Evolutionary conservation across 2,113 vertebrate genomes (phyloP), one percentile per base, ranked within the genome.

Genomic region (Pterocles gutturalis): DNA sequence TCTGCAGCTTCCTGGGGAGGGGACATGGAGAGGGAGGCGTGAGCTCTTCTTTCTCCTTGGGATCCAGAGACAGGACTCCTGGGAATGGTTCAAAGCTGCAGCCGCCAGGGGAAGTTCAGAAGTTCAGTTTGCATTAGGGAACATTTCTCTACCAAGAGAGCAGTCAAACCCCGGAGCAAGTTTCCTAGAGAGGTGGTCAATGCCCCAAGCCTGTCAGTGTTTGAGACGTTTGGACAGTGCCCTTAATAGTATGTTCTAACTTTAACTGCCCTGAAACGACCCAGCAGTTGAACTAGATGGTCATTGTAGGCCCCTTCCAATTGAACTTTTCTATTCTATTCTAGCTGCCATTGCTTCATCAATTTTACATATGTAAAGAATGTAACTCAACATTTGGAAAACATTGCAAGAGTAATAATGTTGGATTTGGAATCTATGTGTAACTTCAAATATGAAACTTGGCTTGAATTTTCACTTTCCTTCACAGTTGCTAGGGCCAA

Each of bases 381-480:
- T 51, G 20, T 7, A 85, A 53, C 15, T n/a, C 66, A 36, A 34
- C 19, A 24, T 18, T 29, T 78, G 55, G 85, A 83, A 83, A 92
- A 82, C 45, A 96, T 62, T 7, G 13, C 43, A 64, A 55, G 31
- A 48, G 48, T 58, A 82, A 95, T 73, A 85, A 82, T 7, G 51
- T 12, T 20, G 45, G 80, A 36, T 69, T 81, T 67, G 91, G 90
- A 92, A 58, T 21, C 80, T 70, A 51, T 77, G 24, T 41, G 12
- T 34, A 18, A 85, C 87, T 94, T 90, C 87, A 86, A 76, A 76
- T 77, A 76, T 66, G 49, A 66, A 93, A 62, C 58, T 83, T 95
- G 93, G 91, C 87, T 60, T 65, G 38, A 87, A 58, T 61, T 87
- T 88, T 36, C 53, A 18, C 87, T 96, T 94, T 92, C 73, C 69